Conservation (phyloP, 2,797 vertebrate species). For the Zenarchopterus dispar region DNA sequence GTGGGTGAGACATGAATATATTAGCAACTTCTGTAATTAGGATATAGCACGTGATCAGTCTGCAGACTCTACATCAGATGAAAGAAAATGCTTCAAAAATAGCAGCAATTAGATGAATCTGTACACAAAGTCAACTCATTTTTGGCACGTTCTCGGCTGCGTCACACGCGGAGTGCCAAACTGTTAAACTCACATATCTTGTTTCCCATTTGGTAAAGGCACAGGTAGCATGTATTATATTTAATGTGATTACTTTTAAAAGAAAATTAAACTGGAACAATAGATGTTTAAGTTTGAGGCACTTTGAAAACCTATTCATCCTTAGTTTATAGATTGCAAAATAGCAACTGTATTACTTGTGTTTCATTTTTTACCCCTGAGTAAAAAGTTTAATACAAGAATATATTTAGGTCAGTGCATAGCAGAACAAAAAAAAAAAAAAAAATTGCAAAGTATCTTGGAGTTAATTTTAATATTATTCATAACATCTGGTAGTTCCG, state of each 20-base stretch:
- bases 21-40: conserved; percentile 36
- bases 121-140: conserved; percentile 14
- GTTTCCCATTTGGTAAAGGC: conserved; percentile 10
- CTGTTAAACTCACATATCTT: conserved; percentile 48
- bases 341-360: conserved; percentile 13
- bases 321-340: conserved; percentile 11
- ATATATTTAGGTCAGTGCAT: neutral
- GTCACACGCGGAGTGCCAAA: conserved; percentile 30
- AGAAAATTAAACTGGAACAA: conserved; percentile 16
- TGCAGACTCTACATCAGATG: neutral
- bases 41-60: conserved; percentile 16
- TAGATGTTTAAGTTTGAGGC: conserved; percentile 4
- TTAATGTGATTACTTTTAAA: conserved; percentile 6
- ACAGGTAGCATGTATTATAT: conserved; percentile 1
- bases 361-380: neutral
- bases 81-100: conserved; percentile 10
- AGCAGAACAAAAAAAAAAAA: neutral
- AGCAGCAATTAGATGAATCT: conserved; percentile 17
- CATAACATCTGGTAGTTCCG: conserved; percentile 29
- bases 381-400: conserved; percentile 6
- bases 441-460: neutral
- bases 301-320: neutral
- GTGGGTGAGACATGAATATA: conserved; percentile 26
- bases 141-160: conserved; percentile 18
- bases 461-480: conserved; percentile 14